Conservation (phyloP, 2,888 invertebrate genomes). For the Gymnocheta viridis region DNA sequence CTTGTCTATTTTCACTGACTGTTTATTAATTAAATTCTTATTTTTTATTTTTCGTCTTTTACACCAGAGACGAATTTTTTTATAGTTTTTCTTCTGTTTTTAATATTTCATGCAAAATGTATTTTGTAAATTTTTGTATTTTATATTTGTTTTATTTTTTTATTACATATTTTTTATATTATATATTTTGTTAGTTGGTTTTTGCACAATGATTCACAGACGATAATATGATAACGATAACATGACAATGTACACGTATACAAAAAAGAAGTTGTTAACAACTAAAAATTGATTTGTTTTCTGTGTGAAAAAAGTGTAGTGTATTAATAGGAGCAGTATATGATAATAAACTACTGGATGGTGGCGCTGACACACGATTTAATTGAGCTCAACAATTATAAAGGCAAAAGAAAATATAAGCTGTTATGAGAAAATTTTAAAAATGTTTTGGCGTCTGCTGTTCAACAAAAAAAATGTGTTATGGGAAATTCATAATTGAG, state of each 20-base stretch:
- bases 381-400: not conserved
- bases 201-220: too few species aligned
- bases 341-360: constrained; percentile 17
- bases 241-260: too few species aligned
- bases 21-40: not conserved
- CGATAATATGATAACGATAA: too few species aligned
- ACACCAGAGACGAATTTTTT: constrained; percentile 10
- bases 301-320: not conserved
- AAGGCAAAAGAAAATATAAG: not conserved
- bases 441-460: not conserved
- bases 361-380: too few species aligned
- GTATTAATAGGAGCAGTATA: constrained; percentile 27
- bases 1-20: not conserved
- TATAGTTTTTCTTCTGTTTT: not conserved
- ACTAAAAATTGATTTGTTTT: not conserved
- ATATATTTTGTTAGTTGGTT: too few species aligned
- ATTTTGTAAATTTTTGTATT: not conserved
- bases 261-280: too few species aligned
- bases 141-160: not conserved
- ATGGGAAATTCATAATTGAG: too few species aligned
- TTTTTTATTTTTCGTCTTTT: not conserved
- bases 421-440: not conserved
- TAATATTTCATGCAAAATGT: not conserved
- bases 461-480: not conserved
- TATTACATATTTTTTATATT: too few species aligned